These are phyloP conservation scores for Helleia helle DNA, from an alignment of 2,888 invertebrate species.

Conservation along the genomic window DNA sequence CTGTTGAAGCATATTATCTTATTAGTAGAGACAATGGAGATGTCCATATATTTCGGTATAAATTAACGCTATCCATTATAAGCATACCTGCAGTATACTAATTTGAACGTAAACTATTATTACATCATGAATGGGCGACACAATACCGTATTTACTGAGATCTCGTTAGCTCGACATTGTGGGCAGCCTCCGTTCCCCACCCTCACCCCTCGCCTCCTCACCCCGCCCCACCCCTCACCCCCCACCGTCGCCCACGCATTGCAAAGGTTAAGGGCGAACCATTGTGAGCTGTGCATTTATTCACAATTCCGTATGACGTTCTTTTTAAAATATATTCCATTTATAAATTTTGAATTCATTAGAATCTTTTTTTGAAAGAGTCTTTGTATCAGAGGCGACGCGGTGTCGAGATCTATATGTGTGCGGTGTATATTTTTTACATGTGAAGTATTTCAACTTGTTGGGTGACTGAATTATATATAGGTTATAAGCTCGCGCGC, in stretches of 20 bases:
- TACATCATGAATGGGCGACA: constrained; percentile 38
- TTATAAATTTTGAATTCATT: too few relatives aligned
- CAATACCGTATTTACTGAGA: constrained; percentile 45
- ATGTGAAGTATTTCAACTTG: too few relatives aligned
- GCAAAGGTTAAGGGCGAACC: constrained; percentile 51
- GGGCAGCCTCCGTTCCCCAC: constrained; percentile 26
- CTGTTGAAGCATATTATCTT: too few relatives aligned
- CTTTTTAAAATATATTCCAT: not conserved
- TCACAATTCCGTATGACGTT: not conserved
- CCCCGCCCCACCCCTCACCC: constrained; percentile 16
- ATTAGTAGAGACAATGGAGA: too few relatives aligned
- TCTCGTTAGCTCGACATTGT: constrained; percentile 49
- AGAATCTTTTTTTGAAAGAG: too few relatives aligned
- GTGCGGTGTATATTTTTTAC: too few relatives aligned
- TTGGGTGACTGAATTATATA: too few relatives aligned
- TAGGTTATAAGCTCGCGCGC: too few relatives aligned
- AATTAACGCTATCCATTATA: constrained; percentile 3
- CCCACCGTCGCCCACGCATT: constrained; percentile 30
- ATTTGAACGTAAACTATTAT: constrained; percentile 26
- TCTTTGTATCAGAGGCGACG: too few relatives aligned
- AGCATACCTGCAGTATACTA: constrained; percentile 6
- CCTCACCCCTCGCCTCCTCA: constrained; percentile 8
- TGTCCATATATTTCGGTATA: too few relatives aligned
- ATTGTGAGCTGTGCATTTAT: constrained; percentile 2
- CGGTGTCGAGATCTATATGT: too few relatives aligned